Conservation (phyloP, 2,113 vertebrate genomes). For the Neotragus pygmaeus region DNA sequence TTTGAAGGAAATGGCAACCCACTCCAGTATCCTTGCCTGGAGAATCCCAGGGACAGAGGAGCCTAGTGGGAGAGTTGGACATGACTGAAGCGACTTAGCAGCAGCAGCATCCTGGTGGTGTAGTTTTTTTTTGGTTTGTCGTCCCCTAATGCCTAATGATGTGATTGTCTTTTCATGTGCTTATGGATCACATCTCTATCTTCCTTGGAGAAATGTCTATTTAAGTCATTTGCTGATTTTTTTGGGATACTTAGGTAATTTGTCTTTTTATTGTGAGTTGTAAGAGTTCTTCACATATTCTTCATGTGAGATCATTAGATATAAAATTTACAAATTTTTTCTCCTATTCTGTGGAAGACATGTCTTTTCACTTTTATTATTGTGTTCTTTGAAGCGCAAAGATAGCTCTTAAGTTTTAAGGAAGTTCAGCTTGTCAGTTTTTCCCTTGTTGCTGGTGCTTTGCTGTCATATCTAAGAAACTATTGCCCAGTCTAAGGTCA, state of each 20-base stretch:
- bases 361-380: neutral
- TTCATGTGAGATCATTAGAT: neutral
- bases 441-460: neutral
- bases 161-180: neutral
- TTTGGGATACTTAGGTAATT: neutral
- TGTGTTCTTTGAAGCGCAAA: neutral
- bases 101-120: too few species aligned
- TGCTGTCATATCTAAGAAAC: neutral
- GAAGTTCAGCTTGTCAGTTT: neutral
- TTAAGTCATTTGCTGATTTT: neutral
- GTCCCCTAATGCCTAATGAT: neutral
- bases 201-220: neutral
- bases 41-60: too few species aligned
- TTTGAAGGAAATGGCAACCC: too few species aligned
- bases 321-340: neutral
- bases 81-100: too few species aligned
- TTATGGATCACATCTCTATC: neutral
- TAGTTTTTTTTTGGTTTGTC: neutral
- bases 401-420: neutral
- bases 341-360: neutral
- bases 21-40: too few species aligned
- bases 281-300: neutral
- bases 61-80: too few species aligned
- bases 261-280: neutral
- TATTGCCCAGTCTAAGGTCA: neutral